Conservation (phyloP, 2,113 vertebrate species). For the Peromyscus maniculatus region DNA sequence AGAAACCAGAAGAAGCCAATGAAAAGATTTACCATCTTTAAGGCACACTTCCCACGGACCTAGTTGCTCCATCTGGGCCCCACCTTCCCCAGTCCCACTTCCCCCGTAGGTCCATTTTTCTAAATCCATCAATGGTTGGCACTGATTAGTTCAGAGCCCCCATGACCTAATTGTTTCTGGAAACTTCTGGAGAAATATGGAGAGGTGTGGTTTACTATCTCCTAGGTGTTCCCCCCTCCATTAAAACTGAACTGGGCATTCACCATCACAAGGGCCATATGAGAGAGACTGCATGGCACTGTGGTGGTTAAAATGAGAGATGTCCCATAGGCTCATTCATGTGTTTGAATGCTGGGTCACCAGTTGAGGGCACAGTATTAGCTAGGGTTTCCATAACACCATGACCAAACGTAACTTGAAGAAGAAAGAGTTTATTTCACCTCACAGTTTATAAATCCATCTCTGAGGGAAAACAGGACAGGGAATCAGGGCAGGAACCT, state of each 20-base stretch:
- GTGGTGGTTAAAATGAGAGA: neutral
- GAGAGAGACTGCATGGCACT: neutral
- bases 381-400: neutral
- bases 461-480: neutral
- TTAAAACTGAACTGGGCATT: neutral
- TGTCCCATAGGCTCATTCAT: neutral
- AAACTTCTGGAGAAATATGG: neutral
- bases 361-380: neutral
- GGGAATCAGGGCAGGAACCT: neutral
- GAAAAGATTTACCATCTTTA: neutral
- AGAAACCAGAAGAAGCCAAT: neutral
- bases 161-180: neutral
- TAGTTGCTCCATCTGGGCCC: neutral
- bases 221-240: neutral
- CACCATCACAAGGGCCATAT: neutral
- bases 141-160: neutral
- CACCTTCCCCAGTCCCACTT: neutral
- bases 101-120: neutral
- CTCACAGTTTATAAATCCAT: neutral
- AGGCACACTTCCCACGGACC: no score
- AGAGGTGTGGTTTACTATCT: neutral
- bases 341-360: neutral
- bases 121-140: neutral
- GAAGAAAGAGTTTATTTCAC: neutral
- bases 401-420: neutral